Percentiles rank a stretch among this genome's conserved stretches.
These are phyloP conservation scores for Melozone crissalis DNA, from an alignment of 2,113 vertebrate genomes.

Conservation along the genomic window DNA sequence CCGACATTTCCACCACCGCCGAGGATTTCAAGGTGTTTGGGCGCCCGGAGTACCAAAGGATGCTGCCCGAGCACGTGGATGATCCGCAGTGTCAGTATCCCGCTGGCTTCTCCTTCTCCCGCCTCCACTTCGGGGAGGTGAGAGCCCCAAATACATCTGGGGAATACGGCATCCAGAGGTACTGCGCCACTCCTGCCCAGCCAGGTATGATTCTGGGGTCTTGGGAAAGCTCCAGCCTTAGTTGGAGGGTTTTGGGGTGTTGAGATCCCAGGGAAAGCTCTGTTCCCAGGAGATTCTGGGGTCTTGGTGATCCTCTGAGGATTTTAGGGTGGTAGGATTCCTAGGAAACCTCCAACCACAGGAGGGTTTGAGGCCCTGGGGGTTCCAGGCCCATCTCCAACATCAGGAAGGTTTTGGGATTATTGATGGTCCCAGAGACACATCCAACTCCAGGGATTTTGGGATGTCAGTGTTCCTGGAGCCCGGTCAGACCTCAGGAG, in stretches of 20 bases:
- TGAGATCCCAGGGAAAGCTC: not conserved
- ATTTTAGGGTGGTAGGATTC: not conserved
- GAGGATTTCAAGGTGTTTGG: conserved; percentile 57
- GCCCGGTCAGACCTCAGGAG: not conserved
- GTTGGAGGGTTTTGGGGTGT: not conserved
- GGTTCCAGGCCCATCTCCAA: not conserved
- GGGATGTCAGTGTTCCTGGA: not conserved
- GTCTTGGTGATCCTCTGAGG: not conserved
- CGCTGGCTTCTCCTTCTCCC: not conserved
- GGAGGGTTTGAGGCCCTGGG: no score
- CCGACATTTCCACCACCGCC: not conserved
- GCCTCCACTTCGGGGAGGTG: not conserved
- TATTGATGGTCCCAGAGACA: not conserved
- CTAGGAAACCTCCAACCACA: rapidly evolving
- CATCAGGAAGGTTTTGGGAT: not conserved
- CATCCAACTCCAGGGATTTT: not conserved
- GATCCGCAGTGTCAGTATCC: conserved; percentile 11
- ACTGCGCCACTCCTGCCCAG: rapidly evolving
- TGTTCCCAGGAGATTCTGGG: not conserved
- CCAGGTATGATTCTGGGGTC: not conserved
- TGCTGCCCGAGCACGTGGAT: not conserved
- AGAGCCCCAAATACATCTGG: not conserved
- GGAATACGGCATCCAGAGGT: rapidly evolving
- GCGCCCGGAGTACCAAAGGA: not conserved
- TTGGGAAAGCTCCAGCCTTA: not conserved